Conservation (phyloP, 2,113 vertebrate species). For the Hemibates koningsi region DNA sequence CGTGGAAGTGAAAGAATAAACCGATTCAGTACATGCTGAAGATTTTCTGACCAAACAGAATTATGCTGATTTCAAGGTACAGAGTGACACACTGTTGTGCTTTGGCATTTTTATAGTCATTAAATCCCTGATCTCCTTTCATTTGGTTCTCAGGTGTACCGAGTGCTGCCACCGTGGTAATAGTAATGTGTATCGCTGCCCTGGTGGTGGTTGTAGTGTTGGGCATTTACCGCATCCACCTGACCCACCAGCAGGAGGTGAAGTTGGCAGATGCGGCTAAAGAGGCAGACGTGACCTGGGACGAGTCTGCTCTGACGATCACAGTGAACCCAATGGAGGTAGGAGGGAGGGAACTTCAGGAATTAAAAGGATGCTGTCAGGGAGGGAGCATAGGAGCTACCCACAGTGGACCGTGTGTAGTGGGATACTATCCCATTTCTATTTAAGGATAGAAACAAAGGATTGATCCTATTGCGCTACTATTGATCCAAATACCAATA, state of each 20-base stretch:
- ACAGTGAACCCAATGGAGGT: slow-evolving; percentile 98
- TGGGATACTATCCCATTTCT: neutral
- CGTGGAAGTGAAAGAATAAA: neutral
- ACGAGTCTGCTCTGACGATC: slow-evolving; percentile 88
- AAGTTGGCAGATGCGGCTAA: slow-evolving; percentile 67
- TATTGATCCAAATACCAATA: neutral
- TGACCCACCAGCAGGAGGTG: slow-evolving; percentile 76
- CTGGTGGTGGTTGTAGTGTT: slow-evolving; percentile 82
- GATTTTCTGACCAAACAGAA: neutral
- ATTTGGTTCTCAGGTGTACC: slow-evolving; percentile 75
- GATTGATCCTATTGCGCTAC: neutral
- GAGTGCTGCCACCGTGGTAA: slow-evolving; percentile 79
- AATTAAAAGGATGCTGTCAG: neutral
- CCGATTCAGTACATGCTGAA: neutral
- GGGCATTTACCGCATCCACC: slow-evolving; percentile 81
- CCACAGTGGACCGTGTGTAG: neutral
- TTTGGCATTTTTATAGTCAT: neutral
- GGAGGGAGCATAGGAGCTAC: neutral
- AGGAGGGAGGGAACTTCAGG: neutral
- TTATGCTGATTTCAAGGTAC: neutral
- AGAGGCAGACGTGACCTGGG: slow-evolving; percentile 83
- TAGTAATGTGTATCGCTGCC: slow-evolving; percentile 82
- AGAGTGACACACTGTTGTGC: neutral
- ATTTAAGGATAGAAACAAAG: neutral
- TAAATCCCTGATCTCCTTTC: neutral